Percentiles rank a stretch among this genome's conserved stretches.
phyloP scores from a whole-genome alignment of 2,113 vertebrate species.

The Nothobranchius furzeri region DNA sequence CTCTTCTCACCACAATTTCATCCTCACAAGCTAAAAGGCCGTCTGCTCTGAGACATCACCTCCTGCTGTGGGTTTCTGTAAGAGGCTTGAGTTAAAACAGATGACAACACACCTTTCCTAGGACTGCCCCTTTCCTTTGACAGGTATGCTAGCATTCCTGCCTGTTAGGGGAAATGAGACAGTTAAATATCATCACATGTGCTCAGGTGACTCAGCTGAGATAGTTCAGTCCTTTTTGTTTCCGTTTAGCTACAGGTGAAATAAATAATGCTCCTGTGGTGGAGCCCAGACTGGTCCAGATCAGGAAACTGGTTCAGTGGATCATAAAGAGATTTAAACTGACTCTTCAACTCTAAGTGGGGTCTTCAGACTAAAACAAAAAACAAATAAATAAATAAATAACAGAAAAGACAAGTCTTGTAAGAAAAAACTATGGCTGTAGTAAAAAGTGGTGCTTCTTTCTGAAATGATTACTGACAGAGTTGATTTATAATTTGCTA shows the following conservation, averaged over 20 bases:
- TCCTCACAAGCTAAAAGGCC: conserved; percentile 15
- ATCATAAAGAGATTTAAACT: conserved; percentile 44
- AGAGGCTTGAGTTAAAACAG: conserved; percentile 23
- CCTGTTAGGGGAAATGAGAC: not conserved
- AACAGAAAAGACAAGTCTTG: conserved; percentile 10
- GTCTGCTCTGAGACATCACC: not conserved
- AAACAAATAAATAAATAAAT: not conserved
- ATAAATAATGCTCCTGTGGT: no score
- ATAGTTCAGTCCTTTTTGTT: no score
- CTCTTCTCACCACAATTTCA: conserved; percentile 37
- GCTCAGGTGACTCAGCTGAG: conserved; percentile 4
- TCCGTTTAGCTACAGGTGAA: no score
- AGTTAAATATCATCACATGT: not conserved
- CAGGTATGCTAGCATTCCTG: conserved; percentile 71
- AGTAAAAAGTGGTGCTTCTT: no score
- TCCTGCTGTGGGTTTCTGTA: conserved; percentile 12
- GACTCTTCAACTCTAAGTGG: conserved; percentile 37
- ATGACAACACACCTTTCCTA: conserved; percentile 53
- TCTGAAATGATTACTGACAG: not conserved
- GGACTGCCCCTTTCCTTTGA: conserved; percentile 50
- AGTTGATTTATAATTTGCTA: not conserved
- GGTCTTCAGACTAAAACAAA: conserved; percentile 21
- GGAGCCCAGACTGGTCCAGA: not conserved
- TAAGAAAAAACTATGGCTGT: not conserved
- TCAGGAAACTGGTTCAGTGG: conserved; percentile 40